Evolutionary conservation across 1,140 invertebrate genomes (phyloP).

Genomic region (Drosophila bocqueti): DNA sequence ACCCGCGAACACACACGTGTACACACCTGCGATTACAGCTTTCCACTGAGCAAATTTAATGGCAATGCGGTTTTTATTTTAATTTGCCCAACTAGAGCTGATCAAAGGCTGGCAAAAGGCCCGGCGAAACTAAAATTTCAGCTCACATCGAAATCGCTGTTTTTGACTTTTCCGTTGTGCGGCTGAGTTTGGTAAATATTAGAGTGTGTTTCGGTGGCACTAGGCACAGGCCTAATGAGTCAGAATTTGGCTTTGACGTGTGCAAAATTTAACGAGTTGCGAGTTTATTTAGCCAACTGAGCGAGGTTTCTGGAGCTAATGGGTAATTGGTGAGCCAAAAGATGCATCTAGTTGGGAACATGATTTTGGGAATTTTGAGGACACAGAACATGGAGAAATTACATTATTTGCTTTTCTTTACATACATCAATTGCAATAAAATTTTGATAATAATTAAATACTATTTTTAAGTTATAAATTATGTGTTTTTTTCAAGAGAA

Average conservation of each 20-base stretch:
- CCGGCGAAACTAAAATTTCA: conserved; percentile 42
- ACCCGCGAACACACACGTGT: background rate
- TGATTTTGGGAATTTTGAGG: background rate
- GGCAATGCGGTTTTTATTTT: conserved; percentile 77
- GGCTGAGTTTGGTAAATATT: conserved; percentile 35
- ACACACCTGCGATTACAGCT: conserved; percentile 30
- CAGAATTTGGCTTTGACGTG: conserved; percentile 46
- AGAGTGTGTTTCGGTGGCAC: conserved; percentile 8
- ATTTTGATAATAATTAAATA: no score
- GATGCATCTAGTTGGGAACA: background rate
- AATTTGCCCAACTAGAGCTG: conserved; percentile 56
- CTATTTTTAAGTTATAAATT: no score
- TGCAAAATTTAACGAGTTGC: conserved; percentile 32
- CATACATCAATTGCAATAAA: no score
- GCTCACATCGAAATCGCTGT: background rate
- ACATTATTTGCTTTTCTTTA: no score
- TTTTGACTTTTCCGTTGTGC: conserved; percentile 36
- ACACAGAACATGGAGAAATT: no score
- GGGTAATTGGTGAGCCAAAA: conserved; percentile 11
- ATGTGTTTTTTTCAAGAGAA: no score
- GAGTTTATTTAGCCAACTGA: conserved; percentile 30
- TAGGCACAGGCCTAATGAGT: conserved; percentile 43
- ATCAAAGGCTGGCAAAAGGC: conserved; percentile 62
- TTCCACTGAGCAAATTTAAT: conserved; percentile 63
- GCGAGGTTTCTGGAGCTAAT: conserved; percentile 8